phyloP scores from a whole-genome alignment of 2,797 vertebrate genomes.

The Sardinella longiceps region DNA sequence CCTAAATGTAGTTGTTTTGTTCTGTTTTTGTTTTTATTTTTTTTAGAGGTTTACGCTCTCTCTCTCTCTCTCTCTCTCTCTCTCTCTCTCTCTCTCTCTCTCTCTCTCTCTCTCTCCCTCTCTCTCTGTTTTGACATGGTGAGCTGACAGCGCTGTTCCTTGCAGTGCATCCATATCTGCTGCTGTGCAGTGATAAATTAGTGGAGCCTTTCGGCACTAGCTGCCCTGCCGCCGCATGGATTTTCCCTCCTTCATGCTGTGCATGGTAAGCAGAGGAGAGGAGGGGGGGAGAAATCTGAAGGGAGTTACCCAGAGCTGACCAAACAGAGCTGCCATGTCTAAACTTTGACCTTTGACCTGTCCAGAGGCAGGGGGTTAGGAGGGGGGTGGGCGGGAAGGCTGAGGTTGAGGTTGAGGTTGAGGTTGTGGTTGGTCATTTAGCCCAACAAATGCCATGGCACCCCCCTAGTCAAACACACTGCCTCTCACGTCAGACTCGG shows the following conservation, averaged over 20 bases:
- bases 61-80: no score
- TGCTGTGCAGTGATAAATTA: background rate
- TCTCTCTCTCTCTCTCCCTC: no score
- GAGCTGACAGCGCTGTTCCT: background rate
- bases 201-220: background rate
- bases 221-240: background rate
- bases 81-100: no score
- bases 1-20: constrained; percentile 1
- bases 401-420: background rate
- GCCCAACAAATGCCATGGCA: background rate
- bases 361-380: background rate
- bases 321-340: background rate
- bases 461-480: background rate
- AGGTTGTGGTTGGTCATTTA: background rate
- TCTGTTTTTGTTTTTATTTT: background rate
- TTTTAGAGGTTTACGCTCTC: background rate
- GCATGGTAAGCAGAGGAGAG: background rate
- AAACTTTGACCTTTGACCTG: background rate
- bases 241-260: background rate
- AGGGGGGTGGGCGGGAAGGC: no score
- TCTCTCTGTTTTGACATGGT: background rate
- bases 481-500: background rate
- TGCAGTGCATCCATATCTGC: background rate
- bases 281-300: background rate
- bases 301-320: background rate